These are phyloP conservation scores for Spilogale gracilis DNA, from an alignment of 2,113 vertebrate genomes.

Conservation along the genomic window DNA sequence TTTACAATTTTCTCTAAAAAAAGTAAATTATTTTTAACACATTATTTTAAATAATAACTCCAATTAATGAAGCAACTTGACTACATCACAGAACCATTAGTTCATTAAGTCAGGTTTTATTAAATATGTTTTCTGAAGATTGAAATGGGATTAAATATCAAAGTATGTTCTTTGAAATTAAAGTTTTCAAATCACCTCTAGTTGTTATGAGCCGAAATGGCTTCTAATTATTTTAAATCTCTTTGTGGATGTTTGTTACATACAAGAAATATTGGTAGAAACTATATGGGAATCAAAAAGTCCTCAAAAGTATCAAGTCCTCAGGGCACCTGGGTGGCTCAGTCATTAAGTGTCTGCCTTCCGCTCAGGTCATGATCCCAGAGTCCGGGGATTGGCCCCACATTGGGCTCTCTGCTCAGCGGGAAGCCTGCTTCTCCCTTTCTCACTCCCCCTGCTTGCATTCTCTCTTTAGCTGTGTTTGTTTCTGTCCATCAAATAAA, in stretches of 20 bases:
- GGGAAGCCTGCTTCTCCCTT: too few species aligned
- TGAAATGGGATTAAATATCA: slow-evolving; percentile 54
- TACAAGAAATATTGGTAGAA: slow-evolving; percentile 31
- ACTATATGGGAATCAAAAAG: slow-evolving; percentile 19
- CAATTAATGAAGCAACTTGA: slow-evolving; percentile 60
- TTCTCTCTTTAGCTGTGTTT: too few species aligned
- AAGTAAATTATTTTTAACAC: slow-evolving; percentile 57
- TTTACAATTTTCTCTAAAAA: slow-evolving; percentile 54
- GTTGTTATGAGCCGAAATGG: background rate
- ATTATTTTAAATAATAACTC: slow-evolving; percentile 57
- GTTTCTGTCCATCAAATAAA: too few species aligned
- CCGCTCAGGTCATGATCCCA: too few species aligned
- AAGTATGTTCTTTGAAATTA: background rate
- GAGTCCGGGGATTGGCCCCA: too few species aligned
- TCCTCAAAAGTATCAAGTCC: background rate
- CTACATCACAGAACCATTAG: slow-evolving; percentile 31
- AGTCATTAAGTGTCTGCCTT: too few species aligned
- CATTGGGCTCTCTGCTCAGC: too few species aligned
- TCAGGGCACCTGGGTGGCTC: background rate
- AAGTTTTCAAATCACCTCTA: slow-evolving; percentile 53
- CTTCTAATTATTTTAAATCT: slow-evolving; percentile 53
- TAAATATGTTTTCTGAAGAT: slow-evolving; percentile 46
- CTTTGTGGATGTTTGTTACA: background rate
- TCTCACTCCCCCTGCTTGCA: too few species aligned
- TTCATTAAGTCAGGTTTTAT: slow-evolving; percentile 53